Conservation (phyloP, 2,113 vertebrate genomes). For the Atrichornis clamosus region DNA sequence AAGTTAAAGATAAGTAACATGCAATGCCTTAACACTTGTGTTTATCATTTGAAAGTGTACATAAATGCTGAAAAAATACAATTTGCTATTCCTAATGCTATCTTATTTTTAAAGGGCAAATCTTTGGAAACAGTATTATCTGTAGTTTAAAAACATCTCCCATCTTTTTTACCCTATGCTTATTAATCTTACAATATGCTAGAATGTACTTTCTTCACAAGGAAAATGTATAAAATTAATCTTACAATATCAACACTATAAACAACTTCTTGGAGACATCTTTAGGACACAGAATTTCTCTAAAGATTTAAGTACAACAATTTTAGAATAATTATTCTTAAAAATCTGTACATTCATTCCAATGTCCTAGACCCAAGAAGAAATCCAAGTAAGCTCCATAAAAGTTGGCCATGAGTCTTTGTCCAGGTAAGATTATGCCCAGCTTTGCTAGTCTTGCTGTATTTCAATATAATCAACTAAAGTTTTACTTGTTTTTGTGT, state of each 20-base stretch:
- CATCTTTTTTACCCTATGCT: background rate
- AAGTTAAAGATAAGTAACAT: slow-evolving; percentile 25
- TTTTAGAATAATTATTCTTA: background rate
- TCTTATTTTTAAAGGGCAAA: background rate
- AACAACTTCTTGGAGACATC: slow-evolving; percentile 40
- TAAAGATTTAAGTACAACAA: slow-evolving; percentile 10
- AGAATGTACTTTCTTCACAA: background rate
- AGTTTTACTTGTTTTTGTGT: slow-evolving; percentile 83
- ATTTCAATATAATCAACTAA: background rate
- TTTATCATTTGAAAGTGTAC: slow-evolving; percentile 19
- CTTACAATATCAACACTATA: slow-evolving; percentile 55
- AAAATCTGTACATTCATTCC: slow-evolving; percentile 35
- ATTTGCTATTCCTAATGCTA: background rate
- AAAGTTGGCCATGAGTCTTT: background rate
- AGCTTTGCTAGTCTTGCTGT: background rate
- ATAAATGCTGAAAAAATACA: slow-evolving; percentile 4
- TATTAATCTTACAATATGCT: background rate
- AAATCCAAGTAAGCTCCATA: slow-evolving; percentile 23
- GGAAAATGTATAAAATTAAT: slow-evolving; percentile 50
- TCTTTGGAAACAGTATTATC: background rate
- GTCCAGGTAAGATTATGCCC: background rate
- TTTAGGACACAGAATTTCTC: slow-evolving; percentile 4
- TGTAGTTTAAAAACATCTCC: slow-evolving; percentile 46
- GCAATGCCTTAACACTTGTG: background rate
- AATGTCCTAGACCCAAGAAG: background rate